Conservation (phyloP, 2,797 vertebrate genomes). For the Rhinoraja longicauda region DNA sequence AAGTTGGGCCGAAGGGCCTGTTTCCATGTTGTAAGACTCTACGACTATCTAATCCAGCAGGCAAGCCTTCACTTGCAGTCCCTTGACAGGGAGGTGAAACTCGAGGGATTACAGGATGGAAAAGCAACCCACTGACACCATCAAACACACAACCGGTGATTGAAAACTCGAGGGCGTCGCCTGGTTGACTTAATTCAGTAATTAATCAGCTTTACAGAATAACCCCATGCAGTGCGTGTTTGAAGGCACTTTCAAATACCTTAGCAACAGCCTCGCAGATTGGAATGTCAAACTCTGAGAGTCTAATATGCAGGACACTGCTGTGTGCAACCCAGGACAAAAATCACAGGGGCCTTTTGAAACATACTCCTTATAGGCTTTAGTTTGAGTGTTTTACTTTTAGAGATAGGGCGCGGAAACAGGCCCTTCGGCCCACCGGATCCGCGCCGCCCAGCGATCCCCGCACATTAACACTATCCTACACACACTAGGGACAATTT, state of each 20-base stretch:
- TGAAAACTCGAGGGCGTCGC: background rate
- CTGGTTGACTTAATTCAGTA: background rate
- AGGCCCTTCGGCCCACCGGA: too few relatives aligned
- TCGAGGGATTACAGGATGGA: background rate
- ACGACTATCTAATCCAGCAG: background rate
- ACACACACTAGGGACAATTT: too few relatives aligned
- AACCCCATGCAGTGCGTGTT: background rate
- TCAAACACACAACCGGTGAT: background rate
- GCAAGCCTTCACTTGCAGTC: background rate
- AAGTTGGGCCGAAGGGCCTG: too few relatives aligned
- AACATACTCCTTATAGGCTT: background rate
- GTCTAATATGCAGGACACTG: background rate
- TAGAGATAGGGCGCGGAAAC: too few relatives aligned
- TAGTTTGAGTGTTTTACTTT: too few relatives aligned
- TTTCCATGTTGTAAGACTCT: too few relatives aligned
- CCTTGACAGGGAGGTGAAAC: background rate
- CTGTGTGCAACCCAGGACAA: background rate
- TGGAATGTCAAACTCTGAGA: background rate
- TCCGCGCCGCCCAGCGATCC: too few relatives aligned
- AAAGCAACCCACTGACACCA: background rate
- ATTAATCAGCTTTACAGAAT: constrained; percentile 4
- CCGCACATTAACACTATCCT: too few relatives aligned
- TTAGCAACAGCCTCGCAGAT: background rate
- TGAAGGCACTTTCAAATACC: background rate
- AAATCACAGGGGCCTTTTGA: background rate